Evolutionary conservation across 2,113 vertebrate genomes (phyloP).

Genomic region (Arvicanthis niloticus): DNA sequence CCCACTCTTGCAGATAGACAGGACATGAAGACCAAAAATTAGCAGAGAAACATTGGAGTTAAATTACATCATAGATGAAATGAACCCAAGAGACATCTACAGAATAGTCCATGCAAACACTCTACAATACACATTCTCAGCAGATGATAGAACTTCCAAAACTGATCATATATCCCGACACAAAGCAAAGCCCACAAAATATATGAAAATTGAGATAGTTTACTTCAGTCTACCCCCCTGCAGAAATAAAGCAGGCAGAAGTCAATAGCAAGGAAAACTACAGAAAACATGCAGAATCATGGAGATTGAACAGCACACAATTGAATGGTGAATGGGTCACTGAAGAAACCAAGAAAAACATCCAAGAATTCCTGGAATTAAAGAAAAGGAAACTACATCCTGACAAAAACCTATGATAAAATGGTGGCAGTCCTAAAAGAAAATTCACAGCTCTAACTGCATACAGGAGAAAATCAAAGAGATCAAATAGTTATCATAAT

Average conservation of each 20-base stretch:
- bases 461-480: background rate
- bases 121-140: background rate
- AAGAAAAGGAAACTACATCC: background rate
- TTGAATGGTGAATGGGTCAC: background rate
- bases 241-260: background rate
- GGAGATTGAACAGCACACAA: background rate
- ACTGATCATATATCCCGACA: background rate
- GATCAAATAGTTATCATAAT: background rate
- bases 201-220: background rate
- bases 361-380: background rate
- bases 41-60: background rate
- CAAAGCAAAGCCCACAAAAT: background rate
- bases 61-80: background rate
- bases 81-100: background rate
- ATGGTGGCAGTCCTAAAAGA: background rate
- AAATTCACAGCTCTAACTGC: background rate
- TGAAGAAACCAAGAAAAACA: background rate
- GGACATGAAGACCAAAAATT: background rate
- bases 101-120: background rate
- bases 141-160: background rate
- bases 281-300: background rate
- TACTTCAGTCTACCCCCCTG: background rate
- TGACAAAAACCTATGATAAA: background rate
- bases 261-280: background rate
- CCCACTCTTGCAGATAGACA: background rate